Conservation (phyloP, 2,113 vertebrate genomes). For the Burhinus bistriatus region DNA sequence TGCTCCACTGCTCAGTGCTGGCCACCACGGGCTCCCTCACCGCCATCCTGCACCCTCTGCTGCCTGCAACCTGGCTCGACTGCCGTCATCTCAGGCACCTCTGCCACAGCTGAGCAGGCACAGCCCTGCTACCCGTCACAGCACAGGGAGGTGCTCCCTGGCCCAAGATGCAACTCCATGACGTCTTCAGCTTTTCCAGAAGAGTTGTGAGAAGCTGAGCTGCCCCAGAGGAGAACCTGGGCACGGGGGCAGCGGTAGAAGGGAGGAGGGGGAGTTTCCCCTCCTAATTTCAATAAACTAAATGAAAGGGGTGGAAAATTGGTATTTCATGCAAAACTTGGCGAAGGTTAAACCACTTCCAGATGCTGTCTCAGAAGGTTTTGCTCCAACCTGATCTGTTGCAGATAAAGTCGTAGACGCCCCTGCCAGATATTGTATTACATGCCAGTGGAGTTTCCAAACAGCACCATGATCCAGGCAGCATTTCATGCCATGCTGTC, state of each 20-base stretch:
- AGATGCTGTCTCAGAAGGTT: slow-evolving; percentile 52
- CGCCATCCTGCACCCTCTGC: not conserved
- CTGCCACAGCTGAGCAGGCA: rapidly evolving
- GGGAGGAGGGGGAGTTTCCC: not conserved
- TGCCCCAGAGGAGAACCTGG: not conserved
- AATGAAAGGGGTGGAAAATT: slow-evolving; percentile 63
- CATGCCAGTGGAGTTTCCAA: not conserved
- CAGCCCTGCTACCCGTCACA: not conserved
- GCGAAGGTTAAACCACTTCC: slow-evolving; percentile 54
- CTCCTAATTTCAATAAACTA: slow-evolving; percentile 60
- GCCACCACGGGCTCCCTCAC: rapidly evolving
- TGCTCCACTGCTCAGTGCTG: rapidly evolving
- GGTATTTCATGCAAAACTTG: slow-evolving; percentile 62
- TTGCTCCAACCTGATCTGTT: slow-evolving; percentile 35
- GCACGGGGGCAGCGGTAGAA: not conserved
- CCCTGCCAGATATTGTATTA: slow-evolving; percentile 23
- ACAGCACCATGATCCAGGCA: not conserved
- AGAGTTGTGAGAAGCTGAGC: not conserved
- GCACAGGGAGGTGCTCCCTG: not conserved
- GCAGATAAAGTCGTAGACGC: not conserved
- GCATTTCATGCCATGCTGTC: not conserved
- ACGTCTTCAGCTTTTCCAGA: not conserved
- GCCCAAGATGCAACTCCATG: not conserved
- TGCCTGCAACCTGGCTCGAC: not conserved
- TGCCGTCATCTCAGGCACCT: not conserved